These are phyloP conservation scores for Desmodus rotundus DNA, from an alignment of 2,113 vertebrate species.

Conservation along the genomic window DNA sequence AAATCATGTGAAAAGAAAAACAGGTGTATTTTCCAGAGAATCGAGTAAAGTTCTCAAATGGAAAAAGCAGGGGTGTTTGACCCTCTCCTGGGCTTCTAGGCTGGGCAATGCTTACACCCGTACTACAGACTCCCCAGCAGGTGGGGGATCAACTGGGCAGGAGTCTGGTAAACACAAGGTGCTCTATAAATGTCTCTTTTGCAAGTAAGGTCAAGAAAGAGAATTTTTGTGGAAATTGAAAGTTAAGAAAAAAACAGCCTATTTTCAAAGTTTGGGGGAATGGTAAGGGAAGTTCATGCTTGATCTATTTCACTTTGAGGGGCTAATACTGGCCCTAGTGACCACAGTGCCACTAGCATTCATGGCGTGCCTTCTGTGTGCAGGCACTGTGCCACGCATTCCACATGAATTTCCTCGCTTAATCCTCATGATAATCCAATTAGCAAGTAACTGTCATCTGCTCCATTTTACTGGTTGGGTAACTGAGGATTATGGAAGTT, in stretches of 20 bases:
- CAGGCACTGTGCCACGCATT: background rate
- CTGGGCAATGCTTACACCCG: background rate
- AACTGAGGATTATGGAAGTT: background rate
- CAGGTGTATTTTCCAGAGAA: background rate
- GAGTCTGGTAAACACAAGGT: background rate
- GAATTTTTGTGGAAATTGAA: background rate
- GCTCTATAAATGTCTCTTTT: background rate
- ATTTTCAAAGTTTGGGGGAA: background rate
- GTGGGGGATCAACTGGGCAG: background rate
- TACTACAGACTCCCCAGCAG: fast-evolving
- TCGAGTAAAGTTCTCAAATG: background rate
- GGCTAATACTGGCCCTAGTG: no score
- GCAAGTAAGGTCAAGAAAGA: slow-evolving; percentile 5
- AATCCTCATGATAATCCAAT: background rate
- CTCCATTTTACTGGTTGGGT: background rate
- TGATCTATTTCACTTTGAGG: background rate
- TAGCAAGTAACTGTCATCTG: background rate
- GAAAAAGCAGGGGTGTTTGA: background rate
- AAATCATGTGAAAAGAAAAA: slow-evolving; percentile 13
- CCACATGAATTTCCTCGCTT: background rate
- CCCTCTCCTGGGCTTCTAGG: background rate
- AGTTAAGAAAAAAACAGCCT: background rate
- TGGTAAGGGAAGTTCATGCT: background rate
- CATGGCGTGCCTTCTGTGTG: background rate
- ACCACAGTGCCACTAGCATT: background rate